Evolutionary conservation across 2,797 vertebrate genomes (phyloP), one percentile per base, ranked within the genome.

Genomic region (Macrochelys suwanniensis): DNA sequence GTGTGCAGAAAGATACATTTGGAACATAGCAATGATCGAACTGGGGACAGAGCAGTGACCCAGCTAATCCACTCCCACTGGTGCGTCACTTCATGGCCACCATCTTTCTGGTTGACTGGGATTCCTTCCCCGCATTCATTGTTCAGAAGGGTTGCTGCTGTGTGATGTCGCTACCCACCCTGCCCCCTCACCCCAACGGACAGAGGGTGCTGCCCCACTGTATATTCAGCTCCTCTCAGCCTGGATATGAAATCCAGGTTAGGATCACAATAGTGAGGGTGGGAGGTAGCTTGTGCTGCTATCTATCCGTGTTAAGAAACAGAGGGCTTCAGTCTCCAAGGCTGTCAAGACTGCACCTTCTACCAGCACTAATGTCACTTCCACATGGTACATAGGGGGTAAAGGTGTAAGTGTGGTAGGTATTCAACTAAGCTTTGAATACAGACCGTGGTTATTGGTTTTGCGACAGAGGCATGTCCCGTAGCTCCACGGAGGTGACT

Each of bases 401-500:
- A 47, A 37, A 21, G 37, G 81, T 53, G 53, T 51, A 54, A 11
- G 33, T 50, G 84, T 68, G 45, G 45, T 45, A 93, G 87, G 11
- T 31, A 16, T 1, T 68, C 65, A 37, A 68, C 3, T 45, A 91
- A 51, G 21, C 45, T 83, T 92, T 90, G 87, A 65, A 59, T 21
- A 7, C 16, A 56, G 79, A 5, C 50, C 88, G 90, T 89, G 94
- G 53, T 80, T 95, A 95, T 94, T 95, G 94, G 71, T 92, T 94
- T 83, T 49, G 49, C 42, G 49, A 45, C 51, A 95, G 86, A 42
- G 79, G 68, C 87, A n/a, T 80, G 80, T 82, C 76, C 88, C 81
- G 2, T 74, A 71, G 79, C 94, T 97, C 94, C 15, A 15, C 82
- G 93, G 95, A 95, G 94, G 95, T 96, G 96, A 97, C 97, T 97